Base-by-base conservation (phyloP, 1,140 invertebrate genomes). In the Sminthurides bifidus region DNA sequence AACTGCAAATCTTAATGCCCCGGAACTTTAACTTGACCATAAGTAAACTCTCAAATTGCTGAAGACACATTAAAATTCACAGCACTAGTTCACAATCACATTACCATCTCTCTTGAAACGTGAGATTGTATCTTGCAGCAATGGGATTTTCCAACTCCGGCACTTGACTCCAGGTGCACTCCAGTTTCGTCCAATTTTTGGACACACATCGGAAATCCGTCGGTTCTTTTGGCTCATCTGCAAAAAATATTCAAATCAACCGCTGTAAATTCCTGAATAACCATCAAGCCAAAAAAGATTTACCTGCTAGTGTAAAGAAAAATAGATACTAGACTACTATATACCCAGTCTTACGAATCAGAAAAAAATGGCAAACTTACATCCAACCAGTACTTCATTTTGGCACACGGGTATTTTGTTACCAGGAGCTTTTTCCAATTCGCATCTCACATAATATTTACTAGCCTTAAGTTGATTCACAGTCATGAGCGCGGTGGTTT, bases 381-480 rank as follows among this genome's bases (percentile, higher is more conserved):
- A 72, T 67, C 75, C 76, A 56, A 78, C 68, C 41, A 67, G 63
- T 58, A 77, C 75, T 60, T 69, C 71, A 61, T 77, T 78, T 3
- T 76, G 63, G 66, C 76, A 77, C 29, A 77, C 72, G 64, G 33
- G 48, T 66, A 31, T 56, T 49, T 68, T 19, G 14, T 44, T 52
- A 23, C 29, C 40, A 37, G 33, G 45, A n/a, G 33, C n/a, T 14
- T 23, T 41, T 15, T 19, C 24, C 23, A 75, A 65, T 59, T 70
- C 70, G 60, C 76, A 78, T 48, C 70, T 69, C 54, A 73, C 73
- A 65, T 72, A 70, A 31, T 68, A 65, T 10, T 67, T 67, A 10
- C 72, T 67, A 5, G 69, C 66, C 17, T 69, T 69, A 43, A 75
- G 74, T 51, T 69, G 59, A 21, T 72, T 58, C 2, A 76, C 67